A percentile compares a stretch with the other conserved stretches of the same genome.
phyloP scores from a whole-genome alignment of 2,888 invertebrate genomes.

The Limnephilus auricula region DNA sequence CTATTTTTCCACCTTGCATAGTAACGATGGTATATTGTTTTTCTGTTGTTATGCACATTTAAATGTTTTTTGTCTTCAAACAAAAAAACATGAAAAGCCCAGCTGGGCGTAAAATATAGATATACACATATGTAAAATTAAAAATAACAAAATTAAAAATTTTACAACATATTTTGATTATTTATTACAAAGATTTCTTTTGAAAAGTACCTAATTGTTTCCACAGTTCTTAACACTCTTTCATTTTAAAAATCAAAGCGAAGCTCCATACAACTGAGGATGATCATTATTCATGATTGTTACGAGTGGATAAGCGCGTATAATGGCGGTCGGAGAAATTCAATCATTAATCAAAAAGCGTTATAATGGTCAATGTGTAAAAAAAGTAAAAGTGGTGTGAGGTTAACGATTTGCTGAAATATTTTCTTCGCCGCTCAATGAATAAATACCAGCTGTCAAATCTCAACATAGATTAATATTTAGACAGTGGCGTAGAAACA shows the following conservation, averaged over 20 bases:
- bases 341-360: background rate
- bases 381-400: background rate
- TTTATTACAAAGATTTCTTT: background rate
- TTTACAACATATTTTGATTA: background rate
- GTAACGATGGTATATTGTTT: no score
- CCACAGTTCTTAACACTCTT: background rate
- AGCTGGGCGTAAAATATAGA: no score
- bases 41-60: no score
- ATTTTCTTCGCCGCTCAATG: background rate
- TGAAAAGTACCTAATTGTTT: background rate
- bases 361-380: background rate
- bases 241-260: background rate
- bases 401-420: background rate
- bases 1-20: no score
- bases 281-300: background rate
- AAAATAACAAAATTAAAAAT: no score
- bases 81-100: no score
- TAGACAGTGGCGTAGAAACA: background rate
- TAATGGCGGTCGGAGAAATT: conserved; percentile 12
- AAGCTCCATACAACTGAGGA: background rate
- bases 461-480: background rate
- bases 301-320: background rate
- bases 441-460: background rate
- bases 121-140: no score
- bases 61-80: no score